Evolutionary conservation across 2,888 invertebrate species (phyloP), one percentile per base, ranked within the genome.

Genomic region (Scelioninae gen. 2): DNA sequence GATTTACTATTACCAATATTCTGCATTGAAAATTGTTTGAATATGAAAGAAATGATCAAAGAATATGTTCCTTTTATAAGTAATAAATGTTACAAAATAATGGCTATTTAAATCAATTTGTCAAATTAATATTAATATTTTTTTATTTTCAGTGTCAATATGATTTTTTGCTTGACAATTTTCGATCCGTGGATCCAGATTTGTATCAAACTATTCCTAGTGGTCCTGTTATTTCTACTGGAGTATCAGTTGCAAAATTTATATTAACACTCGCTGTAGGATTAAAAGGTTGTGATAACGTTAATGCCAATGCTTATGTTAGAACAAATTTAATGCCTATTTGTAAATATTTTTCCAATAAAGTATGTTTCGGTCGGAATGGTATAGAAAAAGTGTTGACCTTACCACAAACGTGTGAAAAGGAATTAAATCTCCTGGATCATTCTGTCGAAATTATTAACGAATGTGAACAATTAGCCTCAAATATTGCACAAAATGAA

Each of bases 341-440:
- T 5, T 84, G 84, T 58, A 78, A 79, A 28, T 85, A 77, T 63
- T 83, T 84, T 61, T 77, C 82, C 0, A 81, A 53, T 48, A 77
- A 82, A 70, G 53, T 85, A 16, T 75, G 78, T 55, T 81, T 85
- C 28, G 85, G 85, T 1, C 70, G 71, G 0, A 67, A 64, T 3
- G 85, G 85, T 0, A 65, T 85, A 3, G 70, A 78, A 18, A 71
- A 70, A 28, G 80, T 84, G 65, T 79, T 78, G 15, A 82, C 81
- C 2, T 7, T 85, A 5, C 85, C 85, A 2, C 83, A 83, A 77
- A 76, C 81, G 9, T 81, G 81, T 1, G 19, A 74, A 0, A 58
- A 41, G 13, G 84, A 85, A 63, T n/a, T 81, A 9, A 18, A 68
- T 3, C 63, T 81, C 10, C 74, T 85, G 15, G 81, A 80, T 64